Conservation (phyloP, 2,797 vertebrate species). For the Mus spretus region DNA sequence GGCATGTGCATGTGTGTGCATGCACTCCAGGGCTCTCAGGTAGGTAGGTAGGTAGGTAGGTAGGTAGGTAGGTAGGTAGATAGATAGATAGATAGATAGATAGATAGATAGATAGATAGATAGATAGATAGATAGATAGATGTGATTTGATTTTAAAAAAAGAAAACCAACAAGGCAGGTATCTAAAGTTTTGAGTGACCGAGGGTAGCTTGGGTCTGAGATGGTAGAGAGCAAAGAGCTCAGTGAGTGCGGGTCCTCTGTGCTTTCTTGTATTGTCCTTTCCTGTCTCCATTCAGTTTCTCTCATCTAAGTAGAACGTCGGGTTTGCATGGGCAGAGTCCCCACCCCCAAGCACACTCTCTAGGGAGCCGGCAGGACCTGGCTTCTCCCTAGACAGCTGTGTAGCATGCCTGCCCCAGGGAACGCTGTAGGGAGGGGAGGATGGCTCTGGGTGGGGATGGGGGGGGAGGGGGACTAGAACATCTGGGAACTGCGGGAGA, state of each 20-base stretch:
- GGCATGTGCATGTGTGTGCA: neutral
- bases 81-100: neutral
- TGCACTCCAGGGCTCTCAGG: no score
- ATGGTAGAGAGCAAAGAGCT: neutral
- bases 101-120: neutral
- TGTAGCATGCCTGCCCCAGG: neutral
- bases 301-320: neutral
- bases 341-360: neutral
- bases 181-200: neutral
- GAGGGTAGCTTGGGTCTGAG: neutral
- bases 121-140: neutral
- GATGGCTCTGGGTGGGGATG: neutral
- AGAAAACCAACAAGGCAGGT: neutral
- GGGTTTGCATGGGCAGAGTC: neutral
- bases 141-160: neutral
- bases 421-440: neutral
- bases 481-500: neutral
- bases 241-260: neutral
- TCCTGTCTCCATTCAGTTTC: neutral
- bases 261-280: neutral
- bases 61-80: neutral
- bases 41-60: neutral
- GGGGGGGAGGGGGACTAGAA: neutral
- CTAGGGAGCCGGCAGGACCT: neutral
- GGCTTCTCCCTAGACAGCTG: neutral